A percentile compares a stretch with the other conserved stretches of the same genome.
These are phyloP conservation scores for Empis livida DNA, from an alignment of 2,888 invertebrate species.

Conservation along the genomic window DNA sequence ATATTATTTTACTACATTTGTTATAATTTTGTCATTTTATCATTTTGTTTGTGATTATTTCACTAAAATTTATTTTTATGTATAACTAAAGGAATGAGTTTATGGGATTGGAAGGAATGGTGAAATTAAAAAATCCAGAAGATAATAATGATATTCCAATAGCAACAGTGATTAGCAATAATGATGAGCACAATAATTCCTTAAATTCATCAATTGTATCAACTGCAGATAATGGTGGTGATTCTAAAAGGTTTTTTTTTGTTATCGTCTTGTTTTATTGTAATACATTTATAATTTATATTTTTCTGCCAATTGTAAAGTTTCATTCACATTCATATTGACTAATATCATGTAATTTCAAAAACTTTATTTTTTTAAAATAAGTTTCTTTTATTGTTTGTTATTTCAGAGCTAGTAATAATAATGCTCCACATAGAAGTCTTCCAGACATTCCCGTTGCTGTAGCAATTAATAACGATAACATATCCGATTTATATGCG, in stretches of 20 bases:
- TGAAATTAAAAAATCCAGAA: constrained; percentile 57
- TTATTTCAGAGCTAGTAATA: neutral
- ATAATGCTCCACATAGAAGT: constrained; percentile 51
- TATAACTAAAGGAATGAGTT: constrained; percentile 47
- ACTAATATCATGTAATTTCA: too few species aligned
- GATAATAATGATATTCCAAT: constrained; percentile 37
- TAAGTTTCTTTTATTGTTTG: too few species aligned
- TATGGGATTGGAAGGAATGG: constrained; percentile 57
- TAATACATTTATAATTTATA: neutral
- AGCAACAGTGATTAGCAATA: constrained; percentile 14
- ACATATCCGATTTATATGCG: constrained; percentile 73
- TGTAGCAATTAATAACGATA: constrained; percentile 49
- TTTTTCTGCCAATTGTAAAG: neutral
- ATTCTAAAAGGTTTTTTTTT: constrained; percentile 13
- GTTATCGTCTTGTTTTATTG: constrained; percentile 1
- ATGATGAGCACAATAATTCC: constrained; percentile 25
- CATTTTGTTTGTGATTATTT: neutral
- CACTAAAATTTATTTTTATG: constrained; percentile 6
- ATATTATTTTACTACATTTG: too few species aligned
- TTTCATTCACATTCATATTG: too few species aligned
- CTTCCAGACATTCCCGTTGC: constrained; percentile 73
- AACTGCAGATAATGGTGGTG: constrained; percentile 22
- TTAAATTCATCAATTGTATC: constrained; percentile 29
- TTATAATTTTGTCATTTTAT: neutral
- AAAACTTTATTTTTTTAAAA: too few species aligned